Base-by-base conservation (phyloP, 2,888 invertebrate genomes). In the Subacronicta megacephala region DNA sequence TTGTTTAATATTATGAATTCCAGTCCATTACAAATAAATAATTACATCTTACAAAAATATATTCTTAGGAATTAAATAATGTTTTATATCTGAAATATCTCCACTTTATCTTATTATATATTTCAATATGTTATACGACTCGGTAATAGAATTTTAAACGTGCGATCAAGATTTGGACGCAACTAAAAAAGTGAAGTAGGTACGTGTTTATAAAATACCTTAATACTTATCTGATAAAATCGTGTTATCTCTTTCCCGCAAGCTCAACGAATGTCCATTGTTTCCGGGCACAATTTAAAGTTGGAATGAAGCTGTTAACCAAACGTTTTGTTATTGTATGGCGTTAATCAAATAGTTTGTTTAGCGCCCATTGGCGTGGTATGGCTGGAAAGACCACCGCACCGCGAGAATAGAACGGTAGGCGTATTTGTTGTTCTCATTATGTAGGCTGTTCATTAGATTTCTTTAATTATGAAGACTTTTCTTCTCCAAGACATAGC, bases 341-440 rank as follows among this genome's bases (percentile, higher is more conserved):
- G 73, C 45, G 76, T 60, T 74, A 74, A 74, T 73, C 38, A 73
- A 65, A 65, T 62, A 42, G 69, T 62, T 61, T 69, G 60, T 73
- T 74, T 75, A 74, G 73, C 76, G 46, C 23, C 38, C 36, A 49
- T 45, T 37, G 62, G 57, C 42, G 35, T 43, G 57, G 47, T 16
- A 42, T 35, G 47, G 38, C 37, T 40, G 1, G 29, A n/a, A 29
- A 37, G 65, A 65, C 56, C 66, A 64, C 70, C 58, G 47, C 26
- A 31, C 13, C 26, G n/a, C 23, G 10, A 26, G 40, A 31, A 9
- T 3, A n/a, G n/a, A 17, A 15, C 42, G 58, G 26, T 64, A 69
- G 70, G 64, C 52, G 31, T 53, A 70, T 66, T 66, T 66, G 42
- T 20, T 13, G 5, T 46, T 50, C 33, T 13, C 17, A 36, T 36